Conservation (phyloP, 2,888 invertebrate species). For the Cynaeus angustus region DNA sequence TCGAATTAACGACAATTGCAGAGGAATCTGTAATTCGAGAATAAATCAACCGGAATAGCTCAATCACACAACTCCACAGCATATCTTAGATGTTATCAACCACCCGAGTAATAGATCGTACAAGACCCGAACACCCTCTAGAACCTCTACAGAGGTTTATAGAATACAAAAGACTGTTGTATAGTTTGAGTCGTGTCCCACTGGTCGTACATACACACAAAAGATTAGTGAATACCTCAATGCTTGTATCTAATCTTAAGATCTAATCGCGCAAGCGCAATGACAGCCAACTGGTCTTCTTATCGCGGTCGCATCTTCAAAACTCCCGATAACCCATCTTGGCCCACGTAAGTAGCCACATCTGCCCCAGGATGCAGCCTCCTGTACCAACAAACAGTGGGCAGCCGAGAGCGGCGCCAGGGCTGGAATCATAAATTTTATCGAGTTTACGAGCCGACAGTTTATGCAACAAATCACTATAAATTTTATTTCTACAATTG, state of each 20-base stretch:
- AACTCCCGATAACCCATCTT: constrained; percentile 62
- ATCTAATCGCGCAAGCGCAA: constrained; percentile 68
- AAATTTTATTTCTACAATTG: neutral
- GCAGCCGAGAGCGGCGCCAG: constrained; percentile 14
- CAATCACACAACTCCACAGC: constrained; percentile 53
- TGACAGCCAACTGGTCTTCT: constrained; percentile 60
- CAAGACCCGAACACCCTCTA: constrained; percentile 54
- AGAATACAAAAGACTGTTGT: constrained; percentile 48
- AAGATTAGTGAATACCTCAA: constrained; percentile 66
- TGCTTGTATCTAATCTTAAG: constrained; percentile 64
- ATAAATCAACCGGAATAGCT: constrained; percentile 63
- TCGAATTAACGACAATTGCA: constrained; percentile 40
- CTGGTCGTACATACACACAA: constrained; percentile 60
- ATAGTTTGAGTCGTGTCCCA: constrained; percentile 59
- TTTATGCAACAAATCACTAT: constrained; percentile 2
- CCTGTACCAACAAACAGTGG: constrained; percentile 36
- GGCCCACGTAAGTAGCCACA: constrained; percentile 62
- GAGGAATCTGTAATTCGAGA: constrained; percentile 59
- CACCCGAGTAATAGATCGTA: constrained; percentile 55
- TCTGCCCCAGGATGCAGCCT: constrained; percentile 58
- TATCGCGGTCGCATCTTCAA: constrained; percentile 59
- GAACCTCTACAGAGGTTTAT: constrained; percentile 47
- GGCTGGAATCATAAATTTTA: constrained; percentile 6
- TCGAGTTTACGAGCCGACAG: neutral
- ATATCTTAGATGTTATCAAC: constrained; percentile 58